Percentiles rank a stretch among this genome's conserved stretches.
These are phyloP conservation scores for Pegoplata infirma DNA, from an alignment of 2,888 invertebrate species.

Conservation along the genomic window DNA sequence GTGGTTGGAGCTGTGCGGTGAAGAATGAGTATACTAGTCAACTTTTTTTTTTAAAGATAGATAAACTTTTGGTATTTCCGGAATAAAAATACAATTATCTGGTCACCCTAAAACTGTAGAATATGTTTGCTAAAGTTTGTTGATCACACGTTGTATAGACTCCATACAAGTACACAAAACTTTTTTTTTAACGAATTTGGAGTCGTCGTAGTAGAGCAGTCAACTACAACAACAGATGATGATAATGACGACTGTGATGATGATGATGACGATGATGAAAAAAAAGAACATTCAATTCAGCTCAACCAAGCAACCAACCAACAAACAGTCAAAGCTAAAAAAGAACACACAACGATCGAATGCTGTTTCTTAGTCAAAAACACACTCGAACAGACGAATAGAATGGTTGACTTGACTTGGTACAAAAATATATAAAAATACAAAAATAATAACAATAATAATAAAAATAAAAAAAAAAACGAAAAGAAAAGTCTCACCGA, in stretches of 20 bases:
- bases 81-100: not conserved
- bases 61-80: slow-evolving; percentile 27
- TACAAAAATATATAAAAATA: slow-evolving; percentile 39
- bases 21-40: no score
- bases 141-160: slow-evolving; percentile 45
- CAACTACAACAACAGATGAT: slow-evolving; percentile 54
- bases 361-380: slow-evolving; percentile 23
- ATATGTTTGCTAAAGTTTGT: slow-evolving; percentile 47
- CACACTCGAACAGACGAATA: slow-evolving; percentile 17
- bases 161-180: slow-evolving; percentile 23
- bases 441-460: not conserved
- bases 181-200: slow-evolving; percentile 39
- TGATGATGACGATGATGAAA: slow-evolving; percentile 20
- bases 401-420: slow-evolving; percentile 13
- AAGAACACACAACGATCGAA: slow-evolving; percentile 46
- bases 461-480: no score
- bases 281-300: slow-evolving; percentile 54
- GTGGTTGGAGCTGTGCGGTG: no score
- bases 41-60: no score
- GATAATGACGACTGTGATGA: slow-evolving; percentile 52
- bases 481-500: slow-evolving; percentile 58
- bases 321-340: slow-evolving; percentile 51
- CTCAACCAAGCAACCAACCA: no score
- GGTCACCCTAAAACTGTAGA: slow-evolving; percentile 37
- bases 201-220: slow-evolving; percentile 52